phyloP scores from a whole-genome alignment of 1,140 invertebrate species.

The Calephelis nemesis region DNA sequence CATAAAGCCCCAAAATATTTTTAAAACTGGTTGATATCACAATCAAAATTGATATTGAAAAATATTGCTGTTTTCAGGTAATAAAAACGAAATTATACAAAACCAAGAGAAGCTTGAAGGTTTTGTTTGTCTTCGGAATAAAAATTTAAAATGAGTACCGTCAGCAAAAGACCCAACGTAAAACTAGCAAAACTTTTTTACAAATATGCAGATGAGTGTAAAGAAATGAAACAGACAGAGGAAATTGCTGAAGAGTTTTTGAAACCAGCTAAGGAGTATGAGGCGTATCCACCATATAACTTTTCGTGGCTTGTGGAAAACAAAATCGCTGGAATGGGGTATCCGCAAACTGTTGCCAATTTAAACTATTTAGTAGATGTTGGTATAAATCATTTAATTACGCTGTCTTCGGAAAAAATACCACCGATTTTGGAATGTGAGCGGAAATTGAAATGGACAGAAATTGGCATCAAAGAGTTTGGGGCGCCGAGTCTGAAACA shows the following conservation, averaged over 20 bases:
- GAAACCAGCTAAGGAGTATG: slow-evolving; percentile 34
- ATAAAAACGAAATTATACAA: too few species aligned
- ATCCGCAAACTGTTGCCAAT: slow-evolving; percentile 80
- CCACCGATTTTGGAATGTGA: slow-evolving; percentile 78
- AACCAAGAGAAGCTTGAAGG: too few species aligned
- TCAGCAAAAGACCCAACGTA: slow-evolving; percentile 53
- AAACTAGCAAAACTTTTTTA: slow-evolving; percentile 69
- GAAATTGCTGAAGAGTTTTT: slow-evolving; percentile 28
- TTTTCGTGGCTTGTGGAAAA: slow-evolving; percentile 70
- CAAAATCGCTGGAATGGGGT: slow-evolving; percentile 77
- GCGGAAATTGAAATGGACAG: slow-evolving; percentile 79
- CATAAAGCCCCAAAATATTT: too few species aligned
- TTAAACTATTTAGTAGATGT: slow-evolving; percentile 80
- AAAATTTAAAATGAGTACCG: slow-evolving; percentile 43
- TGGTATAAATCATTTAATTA: slow-evolving; percentile 80
- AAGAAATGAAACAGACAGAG: slow-evolving; percentile 28
- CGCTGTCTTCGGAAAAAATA: slow-evolving; percentile 82
- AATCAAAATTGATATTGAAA: too few species aligned
- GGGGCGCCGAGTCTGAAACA: slow-evolving; percentile 83
- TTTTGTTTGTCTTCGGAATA: not conserved
- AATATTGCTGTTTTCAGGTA: too few species aligned
- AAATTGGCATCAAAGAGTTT: slow-evolving; percentile 84
- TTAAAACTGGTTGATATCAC: too few species aligned
- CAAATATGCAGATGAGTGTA: slow-evolving; percentile 52
- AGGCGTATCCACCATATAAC: slow-evolving; percentile 65